Evolutionary conservation across 92 coral and sea anemone genomes (phyloP), one percentile per base, ranked within the genome.

Genomic region (Porites divaricata): DNA sequence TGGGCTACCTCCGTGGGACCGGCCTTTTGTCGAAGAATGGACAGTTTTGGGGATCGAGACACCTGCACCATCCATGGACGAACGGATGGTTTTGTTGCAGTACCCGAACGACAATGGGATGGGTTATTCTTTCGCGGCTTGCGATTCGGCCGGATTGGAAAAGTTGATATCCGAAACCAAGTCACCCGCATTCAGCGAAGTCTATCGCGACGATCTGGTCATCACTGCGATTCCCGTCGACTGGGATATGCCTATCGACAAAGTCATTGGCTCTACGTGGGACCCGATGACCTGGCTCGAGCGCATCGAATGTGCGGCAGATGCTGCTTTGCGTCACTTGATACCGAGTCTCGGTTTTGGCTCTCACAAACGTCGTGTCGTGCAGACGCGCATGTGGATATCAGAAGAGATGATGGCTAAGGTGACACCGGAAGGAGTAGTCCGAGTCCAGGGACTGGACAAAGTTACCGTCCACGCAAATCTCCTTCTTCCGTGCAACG

Each of bases 201-300:
- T 73, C 13, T 73, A 73, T 23, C 77, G 77, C 1, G 63, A 51
- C 8, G 26, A 73, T 17, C 19, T 73, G 77, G 14, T 12, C 25
- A 2, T 73, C 26, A 73, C 77, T 73, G 59, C 77, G 26, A 73
- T 73, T 19, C 77, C 77, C 61, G 28, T 73, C 6, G 77, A 73
- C 17, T 49, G 77, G 35, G 77, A 73, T 25, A 73, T 49, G 77
- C 63, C 62, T 8, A 26, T 6, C 35, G 10, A 15, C 24, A 15
- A 7, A 11, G 9, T 73, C 6, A 7, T n/a, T 24, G 59, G 63
- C 4, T 50, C 28, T 2, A 54, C 59, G n/a, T 73, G 77, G 77
- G 2, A n/a, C 20, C 61, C 63, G 28, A 14, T 19, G 16, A 9
- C 28, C 20, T 73, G 77, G 77, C 9, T 73, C 15, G 23, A 17